phyloP scores from a whole-genome alignment of 1,140 invertebrate species.

The Sipha flava region DNA sequence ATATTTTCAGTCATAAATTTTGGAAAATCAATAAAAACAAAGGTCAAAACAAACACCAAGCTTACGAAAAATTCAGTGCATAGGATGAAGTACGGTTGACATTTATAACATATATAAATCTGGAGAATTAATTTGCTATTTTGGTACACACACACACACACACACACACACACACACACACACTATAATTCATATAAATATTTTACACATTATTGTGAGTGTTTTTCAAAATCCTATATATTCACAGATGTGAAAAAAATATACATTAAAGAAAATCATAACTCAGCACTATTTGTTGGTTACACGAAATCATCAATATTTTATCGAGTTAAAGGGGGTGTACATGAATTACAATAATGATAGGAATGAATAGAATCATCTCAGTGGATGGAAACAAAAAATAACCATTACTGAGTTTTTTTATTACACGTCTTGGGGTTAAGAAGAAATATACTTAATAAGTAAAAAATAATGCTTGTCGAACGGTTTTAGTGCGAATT shows the following conservation, averaged over 20 bases:
- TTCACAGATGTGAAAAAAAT: too few species aligned
- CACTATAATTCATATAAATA: too few species aligned
- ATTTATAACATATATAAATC: neutral
- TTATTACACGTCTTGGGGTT: neutral
- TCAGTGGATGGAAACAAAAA: neutral
- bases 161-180: too few species aligned
- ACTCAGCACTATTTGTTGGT: neutral
- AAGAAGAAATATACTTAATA: neutral
- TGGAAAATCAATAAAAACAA: neutral
- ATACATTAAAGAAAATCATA: neutral
- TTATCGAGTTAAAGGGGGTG: neutral
- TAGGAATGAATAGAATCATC: neutral
- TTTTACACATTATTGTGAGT: neutral
- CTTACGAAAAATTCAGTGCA: neutral
- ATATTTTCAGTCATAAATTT: slow-evolving; percentile 5
- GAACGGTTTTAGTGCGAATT: too few species aligned
- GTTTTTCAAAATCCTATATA: neutral
- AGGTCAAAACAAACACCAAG: neutral
- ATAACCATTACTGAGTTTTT: neutral
- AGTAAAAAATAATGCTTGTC: too few species aligned
- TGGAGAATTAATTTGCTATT: too few species aligned
- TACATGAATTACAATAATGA: neutral
- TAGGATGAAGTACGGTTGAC: neutral
- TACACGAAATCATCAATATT: neutral
- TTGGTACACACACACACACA: too few species aligned